Conservation (phyloP, 2,113 vertebrate genomes). For the Xerus inauris region DNA sequence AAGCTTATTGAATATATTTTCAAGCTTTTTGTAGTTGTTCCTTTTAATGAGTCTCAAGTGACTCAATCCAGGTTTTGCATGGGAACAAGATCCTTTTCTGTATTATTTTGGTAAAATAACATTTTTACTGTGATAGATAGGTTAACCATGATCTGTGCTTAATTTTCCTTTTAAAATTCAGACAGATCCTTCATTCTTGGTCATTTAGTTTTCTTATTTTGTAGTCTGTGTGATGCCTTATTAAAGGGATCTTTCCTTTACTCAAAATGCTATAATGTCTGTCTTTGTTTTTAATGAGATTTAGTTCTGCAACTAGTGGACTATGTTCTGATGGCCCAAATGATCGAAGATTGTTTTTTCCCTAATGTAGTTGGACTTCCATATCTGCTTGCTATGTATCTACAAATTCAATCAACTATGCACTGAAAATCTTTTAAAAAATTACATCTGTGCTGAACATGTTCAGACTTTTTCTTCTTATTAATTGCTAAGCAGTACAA, state of each 20-base stretch:
- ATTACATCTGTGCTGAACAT: not conserved
- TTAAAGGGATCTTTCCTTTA: not conserved
- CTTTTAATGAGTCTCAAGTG: constrained; percentile 1
- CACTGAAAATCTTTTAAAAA: not conserved
- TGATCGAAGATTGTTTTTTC: not conserved
- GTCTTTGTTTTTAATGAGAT: not conserved
- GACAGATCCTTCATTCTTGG: not conserved
- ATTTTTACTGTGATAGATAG: constrained; percentile 45
- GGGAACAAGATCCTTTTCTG: constrained; percentile 26
- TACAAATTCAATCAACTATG: not conserved
- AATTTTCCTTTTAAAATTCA: constrained; percentile 63
- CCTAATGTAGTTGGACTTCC: not conserved
- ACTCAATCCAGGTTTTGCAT: not conserved
- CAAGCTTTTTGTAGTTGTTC: not conserved
- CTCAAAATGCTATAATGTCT: not conserved
- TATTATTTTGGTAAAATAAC: constrained; percentile 34
- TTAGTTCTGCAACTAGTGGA: not conserved
- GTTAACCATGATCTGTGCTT: not conserved
- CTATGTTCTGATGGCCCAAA: not conserved
- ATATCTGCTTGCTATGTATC: not conserved
- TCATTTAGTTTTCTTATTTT: constrained; percentile 20
- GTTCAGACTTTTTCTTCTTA: not conserved
- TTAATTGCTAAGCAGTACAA: not conserved
- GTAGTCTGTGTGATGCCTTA: not conserved
- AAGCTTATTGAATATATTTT: not conserved